A percentile compares a stretch with the other conserved stretches of the same genome.
Conservation (phyloP, 2,797 vertebrate genomes). For the Arctocebus calabarensis region DNA sequence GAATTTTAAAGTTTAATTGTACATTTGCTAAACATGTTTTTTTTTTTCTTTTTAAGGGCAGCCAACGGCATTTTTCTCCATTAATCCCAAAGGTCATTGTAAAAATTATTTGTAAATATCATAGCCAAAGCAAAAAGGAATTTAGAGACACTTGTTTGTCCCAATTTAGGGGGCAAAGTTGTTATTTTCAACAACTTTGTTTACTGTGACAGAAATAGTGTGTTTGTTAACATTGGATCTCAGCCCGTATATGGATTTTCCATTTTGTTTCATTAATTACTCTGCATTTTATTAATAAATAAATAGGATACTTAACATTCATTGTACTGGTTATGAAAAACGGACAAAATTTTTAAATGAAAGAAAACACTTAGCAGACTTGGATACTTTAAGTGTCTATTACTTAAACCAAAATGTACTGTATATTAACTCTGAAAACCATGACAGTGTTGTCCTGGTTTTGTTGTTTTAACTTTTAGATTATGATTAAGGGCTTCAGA, state of each 20-base stretch:
- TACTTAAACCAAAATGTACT: slow-evolving; percentile 35
- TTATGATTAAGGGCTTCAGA: slow-evolving; percentile 2
- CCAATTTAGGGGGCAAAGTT: slow-evolving; percentile 22
- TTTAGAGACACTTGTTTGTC: slow-evolving; percentile 51
- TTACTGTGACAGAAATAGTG: slow-evolving; percentile 7
- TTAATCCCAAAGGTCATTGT: slow-evolving; percentile 64
- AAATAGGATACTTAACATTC: slow-evolving; percentile 51
- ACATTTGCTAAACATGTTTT: slow-evolving; percentile 77
- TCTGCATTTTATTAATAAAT: slow-evolving; percentile 47
- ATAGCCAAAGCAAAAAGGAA: slow-evolving; percentile 62
- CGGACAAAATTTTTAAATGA: slow-evolving; percentile 48
- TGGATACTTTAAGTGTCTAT: not conserved
- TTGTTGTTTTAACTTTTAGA: slow-evolving; percentile 65
- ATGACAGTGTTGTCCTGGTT: slow-evolving; percentile 24
- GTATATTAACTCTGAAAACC: slow-evolving; percentile 49
- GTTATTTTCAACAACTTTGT: slow-evolving; percentile 60
- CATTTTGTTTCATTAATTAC: slow-evolving; percentile 51
- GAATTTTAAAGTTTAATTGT: slow-evolving; percentile 64
- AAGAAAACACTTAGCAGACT: not conserved
- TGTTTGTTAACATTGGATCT: slow-evolving; percentile 48
- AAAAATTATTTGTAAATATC: slow-evolving; percentile 69
- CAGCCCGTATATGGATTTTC: slow-evolving; percentile 30
- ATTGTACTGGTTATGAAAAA: slow-evolving; percentile 50
- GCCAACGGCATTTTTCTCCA: slow-evolving; percentile 67
- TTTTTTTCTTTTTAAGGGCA: slow-evolving; percentile 79